Evolutionary conservation across 2,888 invertebrate genomes (phyloP), one percentile per base, ranked within the genome.

Genomic region (Toxonevra muliebris): DNA sequence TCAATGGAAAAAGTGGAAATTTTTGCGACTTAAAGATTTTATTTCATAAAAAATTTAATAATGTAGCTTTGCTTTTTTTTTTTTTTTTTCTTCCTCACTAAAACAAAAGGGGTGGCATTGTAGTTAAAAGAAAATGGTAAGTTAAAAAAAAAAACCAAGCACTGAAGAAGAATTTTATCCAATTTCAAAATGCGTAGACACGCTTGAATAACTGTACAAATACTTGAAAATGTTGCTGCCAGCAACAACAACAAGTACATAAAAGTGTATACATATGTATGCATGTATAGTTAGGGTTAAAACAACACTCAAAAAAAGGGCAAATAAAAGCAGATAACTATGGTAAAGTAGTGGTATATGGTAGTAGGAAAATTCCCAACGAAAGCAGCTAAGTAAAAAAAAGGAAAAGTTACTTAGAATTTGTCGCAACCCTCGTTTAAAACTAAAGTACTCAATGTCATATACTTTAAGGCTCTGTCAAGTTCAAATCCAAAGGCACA

Each of bases 171-270:
- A 64, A 63, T 15, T 74, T 73, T 77, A 77, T 75, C 75, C 77
- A 76, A 76, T 77, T 77, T 76, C 76, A 71, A 76, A 76, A 74
- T 77, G 77, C 75, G 68, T 75, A 72, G 75, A 76, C 77, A 77
- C 76, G 77, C 75, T 73, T 72, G 73, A 76, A 72, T 72, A 73
- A 73, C 71, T 71, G 70, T 76, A 75, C 74, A 66, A 71, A 69
- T 53, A 53, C 53, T 53, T 53, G 19, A 57, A 69, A 43, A 66
- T 61, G 30, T 64, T 52, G 40, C 48, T 52, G 43, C 62, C 41
- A 30, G 7, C 30, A 54, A 15, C 5, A 19, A 30, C 41, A 20
- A 30, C 30, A n/a, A 19, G 54, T 19, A 5, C 42, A 58, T 41
- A 58, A 4, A 41, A 4, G 7, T 30, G 30, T 30, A 30, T 7